Percentiles rank a stretch among this genome's conserved stretches.
Evolutionary conservation across 2,113 vertebrate genomes (phyloP).

Genomic region (Leiothrix lutea): DNA sequence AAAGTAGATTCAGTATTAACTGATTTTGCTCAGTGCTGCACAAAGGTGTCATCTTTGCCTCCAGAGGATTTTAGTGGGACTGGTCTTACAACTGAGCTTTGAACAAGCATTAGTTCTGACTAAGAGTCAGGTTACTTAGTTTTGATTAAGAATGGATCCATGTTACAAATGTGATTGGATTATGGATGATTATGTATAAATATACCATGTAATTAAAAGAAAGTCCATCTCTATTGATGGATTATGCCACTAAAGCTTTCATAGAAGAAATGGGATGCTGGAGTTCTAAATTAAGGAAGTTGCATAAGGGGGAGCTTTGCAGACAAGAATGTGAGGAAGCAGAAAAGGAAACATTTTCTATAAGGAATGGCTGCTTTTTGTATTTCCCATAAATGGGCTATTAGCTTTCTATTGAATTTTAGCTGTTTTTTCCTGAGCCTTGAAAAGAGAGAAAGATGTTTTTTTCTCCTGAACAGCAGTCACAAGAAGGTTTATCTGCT

Average conservation of each 20-base stretch:
- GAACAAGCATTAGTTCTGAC: not conserved
- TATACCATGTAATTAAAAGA: not conserved
- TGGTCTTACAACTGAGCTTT: not conserved
- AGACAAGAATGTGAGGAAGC: not conserved
- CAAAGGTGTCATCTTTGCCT: not conserved
- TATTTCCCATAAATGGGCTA: not conserved
- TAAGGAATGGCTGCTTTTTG: not conserved
- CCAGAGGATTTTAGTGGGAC: not conserved
- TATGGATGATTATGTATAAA: not conserved
- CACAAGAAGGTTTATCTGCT: slow-evolving; percentile 6
- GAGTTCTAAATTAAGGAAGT: not conserved
- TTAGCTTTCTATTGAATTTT: not conserved
- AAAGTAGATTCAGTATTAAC: not conserved
- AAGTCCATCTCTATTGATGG: not conserved
- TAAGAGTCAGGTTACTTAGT: not conserved
- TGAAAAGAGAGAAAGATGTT: not conserved
- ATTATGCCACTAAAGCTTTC: not conserved
- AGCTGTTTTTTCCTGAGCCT: not conserved
- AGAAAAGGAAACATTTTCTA: not conserved
- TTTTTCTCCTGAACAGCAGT: not conserved
- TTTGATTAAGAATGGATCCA: not conserved
- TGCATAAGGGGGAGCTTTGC: not conserved
- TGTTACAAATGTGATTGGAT: not conserved
- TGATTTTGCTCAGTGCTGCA: not conserved
- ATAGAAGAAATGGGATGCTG: not conserved